phyloP scores from a whole-genome alignment of 2,797 vertebrate species.

The Onychomys leucogaster region DNA sequence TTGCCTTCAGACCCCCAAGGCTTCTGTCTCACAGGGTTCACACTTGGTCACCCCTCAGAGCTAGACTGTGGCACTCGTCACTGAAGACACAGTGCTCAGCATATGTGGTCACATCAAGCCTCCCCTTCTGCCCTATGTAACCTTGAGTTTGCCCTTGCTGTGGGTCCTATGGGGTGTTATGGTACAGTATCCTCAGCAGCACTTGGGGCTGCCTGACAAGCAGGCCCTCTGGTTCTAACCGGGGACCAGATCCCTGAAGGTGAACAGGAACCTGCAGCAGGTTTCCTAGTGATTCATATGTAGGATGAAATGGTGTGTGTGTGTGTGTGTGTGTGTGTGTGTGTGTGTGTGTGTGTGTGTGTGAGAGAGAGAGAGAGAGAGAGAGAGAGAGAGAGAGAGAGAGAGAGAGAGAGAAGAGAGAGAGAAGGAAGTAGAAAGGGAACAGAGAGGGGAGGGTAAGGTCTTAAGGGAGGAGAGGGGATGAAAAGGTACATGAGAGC shows the following conservation, averaged over 20 bases:
- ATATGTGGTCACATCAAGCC: neutral
- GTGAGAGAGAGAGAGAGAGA: too few relatives aligned
- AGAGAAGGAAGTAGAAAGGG: neutral
- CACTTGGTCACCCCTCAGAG: neutral
- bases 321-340: neutral
- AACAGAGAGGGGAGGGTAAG: neutral
- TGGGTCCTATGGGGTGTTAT: accelerated
- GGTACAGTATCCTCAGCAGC: neutral
- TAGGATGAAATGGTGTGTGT: neutral
- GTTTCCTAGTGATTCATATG: neutral
- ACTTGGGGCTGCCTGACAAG: neutral
- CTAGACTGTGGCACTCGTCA: neutral
- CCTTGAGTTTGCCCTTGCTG: neutral
- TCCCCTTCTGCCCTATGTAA: neutral
- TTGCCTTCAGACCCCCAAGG: neutral
- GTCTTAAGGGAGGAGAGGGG: neutral
- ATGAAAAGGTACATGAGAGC: neutral
- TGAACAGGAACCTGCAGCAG: neutral
- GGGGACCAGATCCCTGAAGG: neutral
- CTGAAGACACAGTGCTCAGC: neutral
- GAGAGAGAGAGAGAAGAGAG: too few relatives aligned
- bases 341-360: neutral
- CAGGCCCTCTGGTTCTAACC: neutral
- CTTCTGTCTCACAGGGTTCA: neutral
- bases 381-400: too few relatives aligned